Percentiles rank a stretch among this genome's conserved stretches.
phyloP scores from a whole-genome alignment of 2,797 vertebrate species.

The Sciurus carolinensis region DNA sequence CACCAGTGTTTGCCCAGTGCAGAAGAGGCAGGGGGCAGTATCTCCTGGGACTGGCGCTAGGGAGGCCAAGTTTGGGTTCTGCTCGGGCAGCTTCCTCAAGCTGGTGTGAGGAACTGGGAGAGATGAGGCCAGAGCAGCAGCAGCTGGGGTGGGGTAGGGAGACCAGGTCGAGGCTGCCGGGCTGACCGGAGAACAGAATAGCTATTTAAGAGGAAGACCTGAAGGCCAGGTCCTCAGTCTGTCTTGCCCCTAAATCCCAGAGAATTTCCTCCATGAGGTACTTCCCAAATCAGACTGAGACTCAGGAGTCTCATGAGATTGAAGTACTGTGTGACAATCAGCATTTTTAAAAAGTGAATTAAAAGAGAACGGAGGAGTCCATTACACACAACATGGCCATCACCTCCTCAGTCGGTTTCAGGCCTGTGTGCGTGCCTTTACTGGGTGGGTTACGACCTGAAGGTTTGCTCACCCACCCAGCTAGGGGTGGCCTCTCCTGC shows the following conservation, averaged over 20 bases:
- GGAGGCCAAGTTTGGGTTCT: background rate
- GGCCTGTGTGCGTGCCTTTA: no score
- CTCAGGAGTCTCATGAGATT: background rate
- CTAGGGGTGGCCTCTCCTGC: no score
- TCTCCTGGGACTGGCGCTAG: rapidly evolving
- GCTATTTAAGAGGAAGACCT: background rate
- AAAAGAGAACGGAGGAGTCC: background rate
- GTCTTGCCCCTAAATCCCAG: background rate
- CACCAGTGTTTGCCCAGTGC: background rate
- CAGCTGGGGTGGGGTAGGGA: rapidly evolving
- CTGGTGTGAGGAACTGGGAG: background rate
- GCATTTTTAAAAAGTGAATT: background rate
- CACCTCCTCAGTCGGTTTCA: no score
- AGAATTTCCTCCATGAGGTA: background rate
- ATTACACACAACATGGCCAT: no score
- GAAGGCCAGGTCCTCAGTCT: background rate
- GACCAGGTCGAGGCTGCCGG: background rate
- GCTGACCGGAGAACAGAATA: background rate
- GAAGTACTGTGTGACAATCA: background rate
- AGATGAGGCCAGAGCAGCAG: background rate
- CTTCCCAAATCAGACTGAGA: background rate
- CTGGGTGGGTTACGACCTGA: no score
- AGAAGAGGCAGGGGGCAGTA: background rate
- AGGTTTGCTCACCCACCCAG: background rate
- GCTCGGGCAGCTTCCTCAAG: rapidly evolving